These are phyloP conservation scores for Megalurothrips usitatus DNA, from an alignment of 2,888 invertebrate genomes.

Conservation along the genomic window DNA sequence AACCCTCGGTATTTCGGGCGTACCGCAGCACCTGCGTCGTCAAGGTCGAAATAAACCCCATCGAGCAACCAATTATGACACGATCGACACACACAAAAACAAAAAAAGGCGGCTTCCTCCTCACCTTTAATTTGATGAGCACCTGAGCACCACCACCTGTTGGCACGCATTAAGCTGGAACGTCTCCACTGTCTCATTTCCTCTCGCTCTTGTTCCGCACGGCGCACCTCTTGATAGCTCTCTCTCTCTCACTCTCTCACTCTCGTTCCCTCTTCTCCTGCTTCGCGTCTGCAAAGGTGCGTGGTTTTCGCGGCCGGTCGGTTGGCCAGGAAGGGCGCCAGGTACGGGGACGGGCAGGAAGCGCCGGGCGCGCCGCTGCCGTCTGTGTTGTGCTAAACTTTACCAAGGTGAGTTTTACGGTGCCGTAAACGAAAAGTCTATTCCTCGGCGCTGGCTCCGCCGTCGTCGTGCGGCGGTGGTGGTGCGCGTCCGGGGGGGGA, in stretches of 20 bases:
- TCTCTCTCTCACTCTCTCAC: not conserved
- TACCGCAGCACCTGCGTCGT: too few species aligned
- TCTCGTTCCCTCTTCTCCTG: not conserved
- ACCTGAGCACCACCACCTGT: not conserved
- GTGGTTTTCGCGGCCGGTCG: not conserved
- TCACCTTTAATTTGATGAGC: not conserved
- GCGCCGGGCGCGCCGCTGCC: not conserved
- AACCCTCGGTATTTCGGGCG: too few species aligned
- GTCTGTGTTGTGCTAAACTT: not conserved
- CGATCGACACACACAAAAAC: too few species aligned
- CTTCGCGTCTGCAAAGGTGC: not conserved
- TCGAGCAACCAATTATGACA: too few species aligned
- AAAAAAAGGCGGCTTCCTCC: too few species aligned
- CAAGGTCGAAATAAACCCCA: too few species aligned
- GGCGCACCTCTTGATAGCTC: not conserved
- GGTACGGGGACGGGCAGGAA: not conserved
- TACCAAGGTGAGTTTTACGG: constrained; percentile 11
- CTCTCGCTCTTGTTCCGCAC: not conserved
- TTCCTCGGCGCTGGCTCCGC: not conserved
- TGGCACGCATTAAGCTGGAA: not conserved
- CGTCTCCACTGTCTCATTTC: too few species aligned
- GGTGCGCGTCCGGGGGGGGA: too few species aligned
- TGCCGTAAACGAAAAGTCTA: constrained; percentile 1
- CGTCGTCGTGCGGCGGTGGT: too few species aligned
- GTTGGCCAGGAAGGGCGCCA: not conserved